phyloP scores from a whole-genome alignment of 2,888 invertebrate genomes.

The Plusia festucae region DNA sequence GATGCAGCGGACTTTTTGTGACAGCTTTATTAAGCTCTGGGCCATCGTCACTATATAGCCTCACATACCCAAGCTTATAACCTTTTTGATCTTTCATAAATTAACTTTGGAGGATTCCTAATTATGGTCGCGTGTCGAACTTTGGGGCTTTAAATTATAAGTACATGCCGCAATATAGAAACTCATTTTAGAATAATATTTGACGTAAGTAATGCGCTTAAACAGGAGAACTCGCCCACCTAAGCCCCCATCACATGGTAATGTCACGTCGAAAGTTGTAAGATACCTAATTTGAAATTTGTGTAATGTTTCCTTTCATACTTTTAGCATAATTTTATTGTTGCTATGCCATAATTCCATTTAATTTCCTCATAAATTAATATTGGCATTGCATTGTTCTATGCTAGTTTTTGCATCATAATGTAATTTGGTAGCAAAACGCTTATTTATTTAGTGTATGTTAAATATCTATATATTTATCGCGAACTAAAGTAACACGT shows the following conservation, averaged over 20 bases:
- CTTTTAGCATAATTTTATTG: constrained; percentile 22
- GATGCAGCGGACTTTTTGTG: constrained; percentile 78
- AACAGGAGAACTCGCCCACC: constrained; percentile 20
- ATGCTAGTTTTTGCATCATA: too few species aligned
- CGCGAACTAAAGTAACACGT: too few species aligned
- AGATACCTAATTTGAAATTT: constrained; percentile 29
- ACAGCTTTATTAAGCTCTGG: constrained; percentile 84
- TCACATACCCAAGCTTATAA: constrained; percentile 61
- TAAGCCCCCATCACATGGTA: constrained; percentile 16
- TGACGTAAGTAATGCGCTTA: constrained; percentile 46
- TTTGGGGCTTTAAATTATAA: constrained; percentile 57
- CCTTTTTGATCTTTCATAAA: constrained; percentile 67
- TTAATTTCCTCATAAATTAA: constrained; percentile 7
- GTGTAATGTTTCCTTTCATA: constrained; percentile 16
- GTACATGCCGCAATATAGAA: constrained; percentile 39
- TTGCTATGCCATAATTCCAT: not conserved
- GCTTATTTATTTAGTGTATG: too few species aligned
- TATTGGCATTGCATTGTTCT: too few species aligned
- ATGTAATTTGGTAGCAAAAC: not conserved
- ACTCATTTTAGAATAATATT: constrained; percentile 43
- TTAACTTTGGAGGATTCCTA: constrained; percentile 61
- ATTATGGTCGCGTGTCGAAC: constrained; percentile 59
- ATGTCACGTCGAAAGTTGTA: constrained; percentile 18
- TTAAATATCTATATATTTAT: not conserved
- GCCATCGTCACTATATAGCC: constrained; percentile 73